A percentile compares a stretch with the other conserved stretches of the same genome.
phyloP scores from a whole-genome alignment of 2,797 vertebrate genomes.

The Ciconia nigra region DNA sequence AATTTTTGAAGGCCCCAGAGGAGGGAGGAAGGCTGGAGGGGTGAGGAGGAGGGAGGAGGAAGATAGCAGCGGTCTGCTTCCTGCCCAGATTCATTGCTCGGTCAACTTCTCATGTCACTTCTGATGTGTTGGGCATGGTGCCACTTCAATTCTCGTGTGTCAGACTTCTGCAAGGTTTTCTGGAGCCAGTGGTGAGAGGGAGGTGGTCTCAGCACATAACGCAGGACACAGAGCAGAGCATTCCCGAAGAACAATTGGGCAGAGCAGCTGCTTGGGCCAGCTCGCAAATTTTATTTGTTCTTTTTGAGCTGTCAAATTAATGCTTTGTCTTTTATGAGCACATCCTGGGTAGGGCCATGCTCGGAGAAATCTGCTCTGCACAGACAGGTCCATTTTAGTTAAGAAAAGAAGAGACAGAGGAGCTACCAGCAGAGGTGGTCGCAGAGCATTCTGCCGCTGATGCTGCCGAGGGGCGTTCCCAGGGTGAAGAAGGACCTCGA shows the following conservation, averaged over 20 bases:
- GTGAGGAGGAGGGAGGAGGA: not conserved
- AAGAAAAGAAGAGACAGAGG: not conserved
- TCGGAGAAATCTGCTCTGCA: not conserved
- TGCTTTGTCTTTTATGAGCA: not conserved
- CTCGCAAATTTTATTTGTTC: not conserved
- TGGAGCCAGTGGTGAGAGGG: not conserved
- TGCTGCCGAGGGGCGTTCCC: accelerated
- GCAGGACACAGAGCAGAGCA: not conserved
- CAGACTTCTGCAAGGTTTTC: not conserved
- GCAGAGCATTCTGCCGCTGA: not conserved
- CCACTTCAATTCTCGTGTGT: accelerated
- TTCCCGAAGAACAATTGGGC: not conserved
- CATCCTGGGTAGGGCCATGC: not conserved
- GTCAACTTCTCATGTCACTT: accelerated
- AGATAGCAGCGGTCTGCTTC: not conserved
- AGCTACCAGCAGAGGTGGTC: not conserved
- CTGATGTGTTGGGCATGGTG: not conserved
- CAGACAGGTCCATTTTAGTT: not conserved
- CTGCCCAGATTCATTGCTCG: not conserved
- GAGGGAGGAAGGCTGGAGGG: not conserved
- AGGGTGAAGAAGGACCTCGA: not conserved
- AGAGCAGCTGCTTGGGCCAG: not conserved
- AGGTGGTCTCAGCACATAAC: not conserved
- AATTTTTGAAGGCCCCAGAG: not conserved
- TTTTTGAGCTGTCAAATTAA: not conserved